phyloP scores from a whole-genome alignment of 2,797 vertebrate species.

The Acanthopagrus latus region DNA sequence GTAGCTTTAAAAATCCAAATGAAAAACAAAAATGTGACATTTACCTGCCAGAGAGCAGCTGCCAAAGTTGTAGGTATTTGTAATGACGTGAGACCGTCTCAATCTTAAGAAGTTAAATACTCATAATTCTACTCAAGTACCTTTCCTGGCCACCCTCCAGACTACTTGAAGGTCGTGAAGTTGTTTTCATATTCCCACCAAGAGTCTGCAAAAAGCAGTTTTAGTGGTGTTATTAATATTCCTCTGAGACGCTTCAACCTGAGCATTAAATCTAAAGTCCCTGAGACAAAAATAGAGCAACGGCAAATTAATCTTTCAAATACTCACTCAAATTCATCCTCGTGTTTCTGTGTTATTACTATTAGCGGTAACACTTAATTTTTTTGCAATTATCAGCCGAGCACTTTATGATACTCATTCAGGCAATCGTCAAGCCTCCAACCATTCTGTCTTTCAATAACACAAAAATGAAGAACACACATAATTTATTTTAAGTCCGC shows the following conservation, averaged over 20 bases:
- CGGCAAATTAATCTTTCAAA: conserved; percentile 34
- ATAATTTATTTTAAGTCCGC: conserved; percentile 10
- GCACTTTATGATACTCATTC: conserved; percentile 4
- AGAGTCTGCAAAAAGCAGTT: conserved; percentile 16
- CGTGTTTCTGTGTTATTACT: not conserved
- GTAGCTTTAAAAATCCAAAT: not conserved
- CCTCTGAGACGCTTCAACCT: conserved; percentile 23
- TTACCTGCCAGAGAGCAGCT: not conserved
- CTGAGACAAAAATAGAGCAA: conserved; percentile 17
- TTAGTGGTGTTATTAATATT: conserved; percentile 47
- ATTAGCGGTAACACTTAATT: not conserved
- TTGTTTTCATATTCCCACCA: conserved; percentile 30
- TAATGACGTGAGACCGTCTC: not conserved
- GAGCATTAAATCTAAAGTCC: conserved; percentile 20
- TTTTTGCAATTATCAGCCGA: not conserved
- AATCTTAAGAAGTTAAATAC: not conserved
- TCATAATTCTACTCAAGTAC: not conserved
- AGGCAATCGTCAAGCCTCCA: conserved; percentile 7
- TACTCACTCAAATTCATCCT: not conserved
- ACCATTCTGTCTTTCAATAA: conserved; percentile 30
- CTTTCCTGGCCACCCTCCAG: not conserved
- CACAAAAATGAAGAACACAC: conserved; percentile 9
- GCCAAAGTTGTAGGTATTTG: not conserved
- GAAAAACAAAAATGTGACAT: not conserved
- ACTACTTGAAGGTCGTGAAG: conserved; percentile 16